Percentiles rank a stretch among this genome's conserved stretches.
Evolutionary conservation across 1,140 invertebrate genomes (phyloP).

Genomic region (Tetragnatha versicolor): DNA sequence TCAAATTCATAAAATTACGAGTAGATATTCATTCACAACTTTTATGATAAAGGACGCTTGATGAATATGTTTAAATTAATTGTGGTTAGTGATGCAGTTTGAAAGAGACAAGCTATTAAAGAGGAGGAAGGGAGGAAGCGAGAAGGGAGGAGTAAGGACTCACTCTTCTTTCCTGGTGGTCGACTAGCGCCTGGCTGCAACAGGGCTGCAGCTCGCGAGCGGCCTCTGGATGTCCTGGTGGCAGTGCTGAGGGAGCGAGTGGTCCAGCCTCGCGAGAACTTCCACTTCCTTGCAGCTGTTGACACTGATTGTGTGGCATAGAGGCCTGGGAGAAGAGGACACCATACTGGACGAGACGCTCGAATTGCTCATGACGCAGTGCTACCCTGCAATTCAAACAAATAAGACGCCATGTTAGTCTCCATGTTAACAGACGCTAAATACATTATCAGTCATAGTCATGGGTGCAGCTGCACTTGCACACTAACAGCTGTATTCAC

Average conservation of each 20-base stretch:
- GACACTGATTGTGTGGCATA: conserved; percentile 55
- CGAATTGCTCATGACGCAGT: conserved; percentile 55
- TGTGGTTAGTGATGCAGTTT: too few relatives aligned
- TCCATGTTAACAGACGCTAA: too few relatives aligned
- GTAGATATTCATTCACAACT: too few relatives aligned
- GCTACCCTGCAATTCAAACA: conserved; percentile 43
- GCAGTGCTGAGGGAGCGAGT: conserved; percentile 26
- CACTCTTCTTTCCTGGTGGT: conserved; percentile 45
- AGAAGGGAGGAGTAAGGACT: conserved; percentile 4
- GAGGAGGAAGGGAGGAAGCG: too few relatives aligned
- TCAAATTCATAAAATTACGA: too few relatives aligned
- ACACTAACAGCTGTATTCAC: too few relatives aligned
- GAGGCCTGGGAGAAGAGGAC: conserved; percentile 51
- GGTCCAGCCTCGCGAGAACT: conserved; percentile 38
- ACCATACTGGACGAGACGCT: conserved; percentile 52
- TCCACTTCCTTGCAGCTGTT: conserved; percentile 39
- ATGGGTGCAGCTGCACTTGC: too few relatives aligned
- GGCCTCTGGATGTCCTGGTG: conserved; percentile 53
- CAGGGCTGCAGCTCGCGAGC: conserved; percentile 42
- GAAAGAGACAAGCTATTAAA: too few relatives aligned
- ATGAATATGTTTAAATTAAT: too few relatives aligned
- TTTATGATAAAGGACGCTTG: too few relatives aligned
- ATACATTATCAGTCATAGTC: too few relatives aligned
- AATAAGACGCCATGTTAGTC: too few relatives aligned
- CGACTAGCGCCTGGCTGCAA: conserved; percentile 52